Base-by-base conservation (phyloP, 2,888 invertebrate genomes). In the Tinea pellionella region DNA sequence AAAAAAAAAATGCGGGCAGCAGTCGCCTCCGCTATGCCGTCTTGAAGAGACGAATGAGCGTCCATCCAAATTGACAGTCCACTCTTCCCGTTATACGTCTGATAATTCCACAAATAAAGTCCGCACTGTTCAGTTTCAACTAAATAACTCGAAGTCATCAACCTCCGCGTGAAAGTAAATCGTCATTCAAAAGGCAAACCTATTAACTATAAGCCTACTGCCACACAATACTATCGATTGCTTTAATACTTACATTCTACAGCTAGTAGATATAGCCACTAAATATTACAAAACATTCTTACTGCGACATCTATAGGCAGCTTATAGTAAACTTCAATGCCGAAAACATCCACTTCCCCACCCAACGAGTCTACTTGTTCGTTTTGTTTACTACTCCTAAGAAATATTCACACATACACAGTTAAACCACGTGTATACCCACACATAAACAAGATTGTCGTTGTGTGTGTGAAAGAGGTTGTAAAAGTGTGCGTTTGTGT, bases 121-220 rank as follows among this genome's bases (percentile, higher is more conserved):
- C n/a, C n/a, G n/a, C n/a, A n/a, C n/a, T n/a, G n/a, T n/a, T n/a
- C n/a, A n/a, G n/a, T n/a, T n/a, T n/a, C n/a, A n/a, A n/a, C n/a
- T n/a, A n/a, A n/a, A n/a, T n/a, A n/a, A n/a, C n/a, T n/a, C n/a
- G n/a, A n/a, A n/a, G n/a, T n/a, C n/a, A n/a, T 41, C 42, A 19
- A 43, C 59, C 51, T 64, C 61, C 60, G 62, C 64, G 63, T 63
- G 65, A 66, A 67, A 66, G 66, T 63, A 63, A 65, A 67, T 61
- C 9, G 59, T 60, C 30, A 13, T 62, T 56, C 60, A 63, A 63
- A 62, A 65, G 64, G 62, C 64, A 65, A 65, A 61, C 64, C 62
- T 63, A 61, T 57, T 61, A 63, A 18, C 61, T 59, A 43, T 24
- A 61, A 47, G 61, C 60, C 63, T 61, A 64, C 62, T 60, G 61